These are phyloP conservation scores for Eupeodes latifasciatus DNA, from an alignment of 2,888 invertebrate species.

Conservation along the genomic window DNA sequence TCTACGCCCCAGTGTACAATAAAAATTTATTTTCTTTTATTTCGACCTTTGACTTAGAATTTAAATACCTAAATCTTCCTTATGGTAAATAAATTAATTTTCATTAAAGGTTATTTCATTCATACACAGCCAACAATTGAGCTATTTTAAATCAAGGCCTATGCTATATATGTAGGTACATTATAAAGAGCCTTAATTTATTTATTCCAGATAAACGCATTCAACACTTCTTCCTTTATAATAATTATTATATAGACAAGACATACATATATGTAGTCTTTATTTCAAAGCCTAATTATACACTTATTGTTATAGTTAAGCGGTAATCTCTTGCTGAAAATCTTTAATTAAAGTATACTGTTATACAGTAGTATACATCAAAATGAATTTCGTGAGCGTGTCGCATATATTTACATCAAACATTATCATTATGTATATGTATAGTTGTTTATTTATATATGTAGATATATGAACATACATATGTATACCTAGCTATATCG, in stretches of 20 bases:
- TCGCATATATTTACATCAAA: not conserved
- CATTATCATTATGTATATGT: not conserved
- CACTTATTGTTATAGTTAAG: slow-evolving; percentile 27
- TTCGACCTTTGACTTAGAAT: too few species aligned
- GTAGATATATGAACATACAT: too few species aligned
- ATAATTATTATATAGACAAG: not conserved
- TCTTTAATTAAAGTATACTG: slow-evolving; percentile 47
- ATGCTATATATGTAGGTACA: too few species aligned
- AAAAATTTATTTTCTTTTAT: too few species aligned
- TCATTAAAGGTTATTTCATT: too few species aligned
- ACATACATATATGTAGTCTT: not conserved
- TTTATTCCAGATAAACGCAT: not conserved
- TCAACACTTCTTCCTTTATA: not conserved
- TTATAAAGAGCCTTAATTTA: not conserved
- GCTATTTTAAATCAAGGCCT: too few species aligned
- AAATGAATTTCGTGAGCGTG: slow-evolving; percentile 35
- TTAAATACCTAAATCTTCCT: too few species aligned
- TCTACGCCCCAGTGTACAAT: too few species aligned
- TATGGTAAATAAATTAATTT: too few species aligned
- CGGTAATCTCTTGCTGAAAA: slow-evolving; percentile 40
- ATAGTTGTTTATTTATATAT: not conserved
- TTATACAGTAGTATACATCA: slow-evolving; percentile 36
- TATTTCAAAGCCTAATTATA: slow-evolving; percentile 7
- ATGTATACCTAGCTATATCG: not conserved
- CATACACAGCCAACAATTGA: too few species aligned